These are phyloP conservation scores for Sesia bembeciformis DNA, from an alignment of 2,888 invertebrate species.

Conservation along the genomic window DNA sequence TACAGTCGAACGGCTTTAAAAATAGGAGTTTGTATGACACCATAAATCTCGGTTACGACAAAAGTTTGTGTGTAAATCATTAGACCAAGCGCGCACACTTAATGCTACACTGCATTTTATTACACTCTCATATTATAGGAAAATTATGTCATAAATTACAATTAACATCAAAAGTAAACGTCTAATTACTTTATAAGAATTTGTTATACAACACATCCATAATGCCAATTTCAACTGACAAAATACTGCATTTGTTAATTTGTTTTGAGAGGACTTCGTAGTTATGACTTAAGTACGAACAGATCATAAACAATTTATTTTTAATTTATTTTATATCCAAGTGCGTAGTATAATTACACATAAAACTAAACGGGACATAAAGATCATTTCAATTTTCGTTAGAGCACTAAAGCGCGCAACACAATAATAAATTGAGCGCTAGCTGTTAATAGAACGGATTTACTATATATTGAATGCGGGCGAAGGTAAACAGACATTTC, in stretches of 20 bases:
- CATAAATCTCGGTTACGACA: conserved; percentile 62
- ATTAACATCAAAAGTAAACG: background rate
- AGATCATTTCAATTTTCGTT: background rate
- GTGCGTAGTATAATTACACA: background rate
- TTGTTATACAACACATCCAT: background rate
- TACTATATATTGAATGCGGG: conserved; percentile 13
- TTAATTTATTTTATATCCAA: too few relatives aligned
- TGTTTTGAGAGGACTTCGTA: background rate
- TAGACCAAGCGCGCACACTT: conserved; percentile 33
- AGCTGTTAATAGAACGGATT: conserved; percentile 19
- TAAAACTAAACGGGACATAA: background rate
- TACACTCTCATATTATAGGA: conserved; percentile 32
- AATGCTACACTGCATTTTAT: conserved; percentile 62
- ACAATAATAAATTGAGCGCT: conserved; percentile 8
- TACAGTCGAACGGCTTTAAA: conserved; percentile 54
- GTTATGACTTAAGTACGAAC: too few relatives aligned
- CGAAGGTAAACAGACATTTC: conserved; percentile 31
- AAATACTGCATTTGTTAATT: background rate
- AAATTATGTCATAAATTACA: conserved; percentile 40
- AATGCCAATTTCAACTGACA: background rate
- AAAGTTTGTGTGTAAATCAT: conserved; percentile 61
- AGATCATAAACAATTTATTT: too few relatives aligned
- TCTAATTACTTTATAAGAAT: background rate
- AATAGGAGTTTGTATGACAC: conserved; percentile 59
- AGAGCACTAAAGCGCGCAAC: background rate